Percentiles rank a stretch among this genome's conserved stretches.
These are phyloP conservation scores for Gambusia affinis DNA, from an alignment of 2,113 vertebrate species.

Conservation along the genomic window DNA sequence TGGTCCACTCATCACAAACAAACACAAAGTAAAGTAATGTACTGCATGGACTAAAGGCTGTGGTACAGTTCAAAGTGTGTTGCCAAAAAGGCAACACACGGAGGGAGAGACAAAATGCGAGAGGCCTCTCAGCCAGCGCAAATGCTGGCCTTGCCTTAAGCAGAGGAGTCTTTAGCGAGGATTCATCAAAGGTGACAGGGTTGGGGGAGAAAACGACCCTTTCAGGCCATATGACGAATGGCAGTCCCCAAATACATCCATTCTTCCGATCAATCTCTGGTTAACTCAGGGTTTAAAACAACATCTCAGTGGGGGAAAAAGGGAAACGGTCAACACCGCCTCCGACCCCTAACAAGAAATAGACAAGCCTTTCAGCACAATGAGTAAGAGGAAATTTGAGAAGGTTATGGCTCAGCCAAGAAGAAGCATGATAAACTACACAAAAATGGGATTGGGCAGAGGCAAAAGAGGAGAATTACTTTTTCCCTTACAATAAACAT, in stretches of 20 bases:
- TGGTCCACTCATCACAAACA: conserved; percentile 85
- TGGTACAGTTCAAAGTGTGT: conserved; percentile 66
- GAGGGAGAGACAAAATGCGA: conserved; percentile 59
- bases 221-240: conserved; percentile 69
- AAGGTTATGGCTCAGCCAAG: conserved; percentile 39
- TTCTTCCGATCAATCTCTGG: conserved; percentile 71
- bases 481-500: conserved; percentile 54
- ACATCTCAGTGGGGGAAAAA: conserved; percentile 64
- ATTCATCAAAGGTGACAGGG: conserved; percentile 75
- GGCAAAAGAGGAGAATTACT: conserved; percentile 33
- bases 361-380: conserved; percentile 52
- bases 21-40: conserved; percentile 77
- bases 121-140: conserved; percentile 81
- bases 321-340: conserved; percentile 71
- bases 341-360: conserved; percentile 69
- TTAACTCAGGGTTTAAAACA: conserved; percentile 80
- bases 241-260: conserved; percentile 64
- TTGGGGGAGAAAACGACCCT: conserved; percentile 66
- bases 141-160: conserved; percentile 75
- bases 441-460: conserved; percentile 47
- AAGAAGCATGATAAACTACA: conserved; percentile 51
- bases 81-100: conserved; percentile 20
- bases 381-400: conserved; percentile 54
- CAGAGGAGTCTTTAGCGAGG: conserved; percentile 65
- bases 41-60: conserved; percentile 84